phyloP scores from a whole-genome alignment of 2,888 invertebrate species.

The Brachypterus glaber region DNA sequence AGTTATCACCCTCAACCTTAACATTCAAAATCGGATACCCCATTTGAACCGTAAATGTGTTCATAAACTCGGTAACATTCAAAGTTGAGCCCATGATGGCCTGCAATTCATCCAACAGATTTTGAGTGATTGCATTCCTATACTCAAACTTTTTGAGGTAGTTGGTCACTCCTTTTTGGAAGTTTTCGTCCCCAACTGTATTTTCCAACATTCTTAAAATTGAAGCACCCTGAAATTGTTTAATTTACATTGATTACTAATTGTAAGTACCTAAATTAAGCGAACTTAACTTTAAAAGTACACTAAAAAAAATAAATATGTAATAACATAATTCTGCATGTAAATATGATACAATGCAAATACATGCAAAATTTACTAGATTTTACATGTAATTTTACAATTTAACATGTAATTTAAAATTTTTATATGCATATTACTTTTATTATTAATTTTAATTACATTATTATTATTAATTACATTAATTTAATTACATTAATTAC shows the following conservation, averaged over 20 bases:
- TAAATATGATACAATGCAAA: no score
- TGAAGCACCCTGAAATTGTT: constrained; percentile 61
- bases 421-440: no score
- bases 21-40: constrained; percentile 73
- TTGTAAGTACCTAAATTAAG: background rate
- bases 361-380: no score
- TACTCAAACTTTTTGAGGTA: constrained; percentile 64
- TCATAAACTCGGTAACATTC: constrained; percentile 55
- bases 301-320: no score
- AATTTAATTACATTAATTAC: no score
- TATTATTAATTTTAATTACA: no score
- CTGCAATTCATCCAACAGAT: constrained; percentile 62
- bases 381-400: no score
- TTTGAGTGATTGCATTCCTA: constrained; percentile 69
- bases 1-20: constrained; percentile 40
- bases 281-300: no score
- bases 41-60: constrained; percentile 85
- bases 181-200: constrained; percentile 61
- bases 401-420: no score
- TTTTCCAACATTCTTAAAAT: constrained; percentile 81
- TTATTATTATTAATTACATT: no score
- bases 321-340: no score
- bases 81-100: constrained; percentile 43
- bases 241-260: constrained; percentile 4
- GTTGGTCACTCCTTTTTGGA: constrained; percentile 61